Base-by-base conservation (phyloP, 2,113 vertebrate species). In the Mionectes macconnelli region DNA sequence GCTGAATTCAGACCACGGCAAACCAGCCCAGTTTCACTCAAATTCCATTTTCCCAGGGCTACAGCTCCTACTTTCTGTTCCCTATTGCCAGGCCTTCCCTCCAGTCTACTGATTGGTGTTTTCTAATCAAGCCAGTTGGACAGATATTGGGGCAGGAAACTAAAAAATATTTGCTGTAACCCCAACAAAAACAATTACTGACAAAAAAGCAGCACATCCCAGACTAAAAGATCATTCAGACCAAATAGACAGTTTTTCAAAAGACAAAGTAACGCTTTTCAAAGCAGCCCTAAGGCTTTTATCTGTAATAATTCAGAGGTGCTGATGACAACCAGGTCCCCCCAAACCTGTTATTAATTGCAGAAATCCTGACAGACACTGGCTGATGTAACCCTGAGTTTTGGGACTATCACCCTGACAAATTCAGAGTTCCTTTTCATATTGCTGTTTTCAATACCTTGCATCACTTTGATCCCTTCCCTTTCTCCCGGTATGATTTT, bases 341-440 rank as follows among this genome's bases (percentile, higher is more conserved):
- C 15, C 49, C 8, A 60, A 47, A 5, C 5, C 42, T 6, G 1
- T 12, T 8, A 4, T 0, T 22, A 37, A 45, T 2, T 31, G 77
- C 59, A 57, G 64, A 59, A 52, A 74, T 37, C 47, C 35, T 3
- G 16, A 28, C 1, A 87, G 92, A 74, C 2, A 8, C 12, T 9
- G 72, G 16, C 59, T 91, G 76, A 73, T 84, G 59, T 6, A 69
- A 76, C n/a, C 19, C 3, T 4, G 6, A 59, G 9, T 10, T 74
- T 47, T 30, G 68, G 40, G 28, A 84, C 44, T 40, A 19, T 27
- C 52, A 75, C 28, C 2, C 4, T 45, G 33, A 10, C 9, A 53
- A 56, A 56, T 8, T 19, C 4, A 31, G 13, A 1, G 24, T 16
- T 73, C 22, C 30, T 42, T 15, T 39, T 37, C 64, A 60, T 12